Evolutionary conservation across 1,140 invertebrate species (phyloP).

Genomic region (Episyrphus balteatus): DNA sequence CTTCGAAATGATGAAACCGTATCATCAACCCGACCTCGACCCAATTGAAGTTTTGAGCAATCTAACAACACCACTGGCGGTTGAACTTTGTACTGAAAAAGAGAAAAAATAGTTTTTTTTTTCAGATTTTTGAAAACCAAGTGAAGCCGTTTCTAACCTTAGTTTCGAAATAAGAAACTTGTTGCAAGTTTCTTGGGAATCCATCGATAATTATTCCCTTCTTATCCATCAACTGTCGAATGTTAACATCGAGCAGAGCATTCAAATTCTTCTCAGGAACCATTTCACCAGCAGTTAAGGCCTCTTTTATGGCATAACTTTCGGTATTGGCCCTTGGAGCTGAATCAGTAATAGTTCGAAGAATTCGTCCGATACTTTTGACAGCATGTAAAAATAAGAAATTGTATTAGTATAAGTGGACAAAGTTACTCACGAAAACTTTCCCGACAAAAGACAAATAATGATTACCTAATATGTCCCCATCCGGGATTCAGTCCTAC

Average conservation of each 20-base stretch:
- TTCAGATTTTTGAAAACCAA: background rate
- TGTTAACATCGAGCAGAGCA: conserved; percentile 52
- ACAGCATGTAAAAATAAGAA: background rate
- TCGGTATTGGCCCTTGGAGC: conserved; percentile 44
- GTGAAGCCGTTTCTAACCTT: conserved; percentile 46
- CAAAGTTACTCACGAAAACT: background rate
- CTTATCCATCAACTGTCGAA: conserved; percentile 35
- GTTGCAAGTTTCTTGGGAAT: conserved; percentile 75
- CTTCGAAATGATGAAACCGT: conserved; percentile 71
- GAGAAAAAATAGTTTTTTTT: conserved; percentile 3
- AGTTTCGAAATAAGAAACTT: conserved; percentile 72
- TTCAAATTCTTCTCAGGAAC: conserved; percentile 57
- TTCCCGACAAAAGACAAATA: background rate
- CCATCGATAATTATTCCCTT: conserved; percentile 79
- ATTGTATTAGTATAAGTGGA: background rate
- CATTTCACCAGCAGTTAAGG: conserved; percentile 71
- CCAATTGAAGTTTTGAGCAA: conserved; percentile 75
- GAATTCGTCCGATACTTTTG: conserved; percentile 53
- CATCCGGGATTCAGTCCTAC: conserved; percentile 54
- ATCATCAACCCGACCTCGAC: conserved; percentile 67
- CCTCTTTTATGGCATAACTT: conserved; percentile 40
- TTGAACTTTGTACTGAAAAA: conserved; percentile 56
- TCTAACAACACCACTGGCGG: conserved; percentile 69
- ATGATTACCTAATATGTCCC: conserved; percentile 53
- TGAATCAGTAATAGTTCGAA: conserved; percentile 54